These are phyloP conservation scores for Argyra leucocephala DNA, from an alignment of 2,888 invertebrate species.

Conservation along the genomic window DNA sequence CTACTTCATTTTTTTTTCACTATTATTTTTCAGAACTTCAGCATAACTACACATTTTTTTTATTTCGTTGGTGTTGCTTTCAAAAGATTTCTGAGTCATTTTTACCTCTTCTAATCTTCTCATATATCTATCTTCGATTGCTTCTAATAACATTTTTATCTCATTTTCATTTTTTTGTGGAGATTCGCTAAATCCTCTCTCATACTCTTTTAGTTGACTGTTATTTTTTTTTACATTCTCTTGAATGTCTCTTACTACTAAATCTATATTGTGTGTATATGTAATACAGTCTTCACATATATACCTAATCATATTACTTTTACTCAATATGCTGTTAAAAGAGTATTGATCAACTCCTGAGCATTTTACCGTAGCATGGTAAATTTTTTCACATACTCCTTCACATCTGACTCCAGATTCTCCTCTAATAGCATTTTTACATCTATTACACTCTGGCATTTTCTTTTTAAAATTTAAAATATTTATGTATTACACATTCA, in stretches of 20 bases:
- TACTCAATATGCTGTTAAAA: neutral
- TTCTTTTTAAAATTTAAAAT: slow-evolving; percentile 4
- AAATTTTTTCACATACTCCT: slow-evolving; percentile 10
- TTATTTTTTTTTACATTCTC: neutral
- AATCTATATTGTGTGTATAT: slow-evolving; percentile 15
- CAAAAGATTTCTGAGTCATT: too few relatives aligned
- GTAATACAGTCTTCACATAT: slow-evolving; percentile 12
- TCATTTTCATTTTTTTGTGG: too few relatives aligned
- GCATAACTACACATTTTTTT: too few relatives aligned
- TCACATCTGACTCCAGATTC: slow-evolving; percentile 10
- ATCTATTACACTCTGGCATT: slow-evolving; percentile 7
- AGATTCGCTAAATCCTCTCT: neutral
- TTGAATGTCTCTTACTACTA: slow-evolving; percentile 9
- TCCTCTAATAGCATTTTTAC: slow-evolving; percentile 11
- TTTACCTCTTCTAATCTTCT: too few relatives aligned
- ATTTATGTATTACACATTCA: too few relatives aligned
- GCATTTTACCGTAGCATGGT: slow-evolving; percentile 12
- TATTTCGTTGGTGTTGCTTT: too few relatives aligned
- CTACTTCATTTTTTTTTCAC: too few relatives aligned
- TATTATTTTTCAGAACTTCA: too few relatives aligned
- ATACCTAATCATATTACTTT: too few relatives aligned
- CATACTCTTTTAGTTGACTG: slow-evolving; percentile 6
- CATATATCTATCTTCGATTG: too few relatives aligned
- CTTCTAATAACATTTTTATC: too few relatives aligned
- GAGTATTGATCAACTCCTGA: slow-evolving; percentile 2